A percentile compares a stretch with the other conserved stretches of the same genome.
Conservation (phyloP, 2,113 vertebrate genomes). For the Edolisoma coerulescens region DNA sequence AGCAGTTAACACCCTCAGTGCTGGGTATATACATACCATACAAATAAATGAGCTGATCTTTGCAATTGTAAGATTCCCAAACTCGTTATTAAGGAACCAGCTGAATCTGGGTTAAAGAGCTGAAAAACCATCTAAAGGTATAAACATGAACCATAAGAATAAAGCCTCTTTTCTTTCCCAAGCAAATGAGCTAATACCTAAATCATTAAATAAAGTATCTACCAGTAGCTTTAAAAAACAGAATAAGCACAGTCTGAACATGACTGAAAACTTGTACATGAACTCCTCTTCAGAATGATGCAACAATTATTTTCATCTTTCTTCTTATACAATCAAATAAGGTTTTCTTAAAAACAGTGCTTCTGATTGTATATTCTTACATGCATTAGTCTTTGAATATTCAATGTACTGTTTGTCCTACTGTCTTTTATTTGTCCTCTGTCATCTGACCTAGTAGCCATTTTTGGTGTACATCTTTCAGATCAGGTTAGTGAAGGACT, state of each 20-base stretch:
- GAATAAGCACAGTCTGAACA: background rate
- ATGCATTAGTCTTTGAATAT: background rate
- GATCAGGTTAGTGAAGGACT: background rate
- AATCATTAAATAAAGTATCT: background rate
- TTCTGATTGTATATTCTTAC: background rate
- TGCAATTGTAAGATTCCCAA: background rate
- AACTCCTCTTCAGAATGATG: background rate
- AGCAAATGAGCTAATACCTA: background rate
- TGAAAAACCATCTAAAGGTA: background rate
- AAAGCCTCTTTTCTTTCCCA: background rate
- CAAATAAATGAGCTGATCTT: background rate
- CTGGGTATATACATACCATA: background rate
- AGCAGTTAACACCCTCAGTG: background rate
- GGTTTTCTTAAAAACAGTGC: background rate
- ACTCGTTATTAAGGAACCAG: background rate
- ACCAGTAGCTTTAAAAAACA: background rate
- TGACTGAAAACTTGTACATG: background rate
- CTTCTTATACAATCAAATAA: background rate
- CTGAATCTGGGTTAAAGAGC: background rate
- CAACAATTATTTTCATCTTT: background rate
- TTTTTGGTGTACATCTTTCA: background rate
- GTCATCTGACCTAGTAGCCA: background rate
- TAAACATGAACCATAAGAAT: background rate
- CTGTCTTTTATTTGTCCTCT: background rate
- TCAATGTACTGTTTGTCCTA: background rate